Percentiles rank a stretch among this genome's conserved stretches.
Evolutionary conservation across 23 tunicate genomes (phyloP).

Genomic region (Halocynthia roretzi): DNA sequence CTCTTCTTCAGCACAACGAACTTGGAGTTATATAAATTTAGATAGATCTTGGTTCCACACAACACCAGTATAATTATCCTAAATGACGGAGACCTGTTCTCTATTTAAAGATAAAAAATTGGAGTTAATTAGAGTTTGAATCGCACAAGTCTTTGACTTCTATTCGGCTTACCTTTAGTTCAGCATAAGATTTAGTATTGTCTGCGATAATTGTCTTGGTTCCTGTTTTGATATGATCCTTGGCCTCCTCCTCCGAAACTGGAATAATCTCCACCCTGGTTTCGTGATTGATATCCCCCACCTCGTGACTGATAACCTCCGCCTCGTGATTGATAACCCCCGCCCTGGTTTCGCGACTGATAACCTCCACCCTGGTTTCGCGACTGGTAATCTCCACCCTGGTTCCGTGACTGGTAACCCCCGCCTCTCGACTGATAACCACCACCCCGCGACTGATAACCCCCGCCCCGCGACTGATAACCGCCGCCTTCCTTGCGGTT

Average conservation of each 20-base stretch:
- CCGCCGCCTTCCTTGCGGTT: background rate
- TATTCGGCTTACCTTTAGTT: too few relatives aligned
- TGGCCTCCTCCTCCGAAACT: constrained; percentile 1
- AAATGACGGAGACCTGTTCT: too few relatives aligned
- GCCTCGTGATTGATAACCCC: constrained; percentile 9
- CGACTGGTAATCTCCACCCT: constrained; percentile 9
- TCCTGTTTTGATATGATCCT: background rate
- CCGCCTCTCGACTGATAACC: constrained; percentile 3
- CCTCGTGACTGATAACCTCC: background rate
- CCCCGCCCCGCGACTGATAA: constrained; percentile 1
- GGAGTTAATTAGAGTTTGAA: too few relatives aligned
- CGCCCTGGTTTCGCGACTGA: too few relatives aligned
- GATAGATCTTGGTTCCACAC: too few relatives aligned
- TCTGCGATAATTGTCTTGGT: constrained; percentile 2
- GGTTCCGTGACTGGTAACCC: background rate
- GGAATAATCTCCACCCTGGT: background rate
- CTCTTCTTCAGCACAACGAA: too few relatives aligned
- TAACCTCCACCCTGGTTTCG: background rate
- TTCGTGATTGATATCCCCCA: background rate
- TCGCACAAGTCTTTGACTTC: too few relatives aligned
- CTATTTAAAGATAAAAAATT: too few relatives aligned
- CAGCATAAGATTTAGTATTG: background rate
- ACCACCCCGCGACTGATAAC: background rate
- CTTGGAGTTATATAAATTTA: too few relatives aligned
- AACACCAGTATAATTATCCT: too few relatives aligned